These are phyloP conservation scores for Eristalis arbustorum DNA, from an alignment of 2,888 invertebrate genomes.

Conservation along the genomic window DNA sequence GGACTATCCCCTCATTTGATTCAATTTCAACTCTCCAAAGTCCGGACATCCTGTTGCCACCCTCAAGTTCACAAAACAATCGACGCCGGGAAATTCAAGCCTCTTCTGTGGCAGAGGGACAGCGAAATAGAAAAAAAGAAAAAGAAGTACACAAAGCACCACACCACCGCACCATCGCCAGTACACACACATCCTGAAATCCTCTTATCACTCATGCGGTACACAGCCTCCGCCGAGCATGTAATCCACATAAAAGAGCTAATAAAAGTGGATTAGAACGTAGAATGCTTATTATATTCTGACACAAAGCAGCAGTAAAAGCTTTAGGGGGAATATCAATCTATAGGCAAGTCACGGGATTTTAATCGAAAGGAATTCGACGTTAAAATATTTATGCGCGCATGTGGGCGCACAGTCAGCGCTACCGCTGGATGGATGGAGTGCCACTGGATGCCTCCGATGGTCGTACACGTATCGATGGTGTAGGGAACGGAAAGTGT, in stretches of 20 bases:
- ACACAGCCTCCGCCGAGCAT: constrained; percentile 52
- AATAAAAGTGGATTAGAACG: constrained; percentile 67
- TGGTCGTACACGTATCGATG: constrained; percentile 18
- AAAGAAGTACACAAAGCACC: not conserved
- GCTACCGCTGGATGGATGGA: not conserved
- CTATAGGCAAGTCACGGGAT: constrained; percentile 59
- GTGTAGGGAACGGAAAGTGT: constrained; percentile 41
- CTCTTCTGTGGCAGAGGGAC: not conserved
- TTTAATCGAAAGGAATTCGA: constrained; percentile 61
- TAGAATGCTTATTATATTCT: constrained; percentile 64
- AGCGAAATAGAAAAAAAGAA: not conserved
- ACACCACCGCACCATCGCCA: not conserved
- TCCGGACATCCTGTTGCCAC: not conserved
- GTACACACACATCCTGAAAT: constrained; percentile 8
- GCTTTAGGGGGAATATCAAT: constrained; percentile 63
- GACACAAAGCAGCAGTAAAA: constrained; percentile 57
- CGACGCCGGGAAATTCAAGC: not conserved
- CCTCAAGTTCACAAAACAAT: not conserved
- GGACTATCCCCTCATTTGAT: constrained; percentile 37
- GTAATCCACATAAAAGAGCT: constrained; percentile 68
- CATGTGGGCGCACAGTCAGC: not conserved
- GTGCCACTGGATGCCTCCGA: not conserved
- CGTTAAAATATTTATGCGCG: constrained; percentile 41
- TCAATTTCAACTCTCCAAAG: constrained; percentile 19
- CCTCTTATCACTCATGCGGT: constrained; percentile 59